Evolutionary conservation across 2,888 invertebrate genomes (phyloP), one percentile per base, ranked within the genome.

Genomic region (Pinctada fucata): DNA sequence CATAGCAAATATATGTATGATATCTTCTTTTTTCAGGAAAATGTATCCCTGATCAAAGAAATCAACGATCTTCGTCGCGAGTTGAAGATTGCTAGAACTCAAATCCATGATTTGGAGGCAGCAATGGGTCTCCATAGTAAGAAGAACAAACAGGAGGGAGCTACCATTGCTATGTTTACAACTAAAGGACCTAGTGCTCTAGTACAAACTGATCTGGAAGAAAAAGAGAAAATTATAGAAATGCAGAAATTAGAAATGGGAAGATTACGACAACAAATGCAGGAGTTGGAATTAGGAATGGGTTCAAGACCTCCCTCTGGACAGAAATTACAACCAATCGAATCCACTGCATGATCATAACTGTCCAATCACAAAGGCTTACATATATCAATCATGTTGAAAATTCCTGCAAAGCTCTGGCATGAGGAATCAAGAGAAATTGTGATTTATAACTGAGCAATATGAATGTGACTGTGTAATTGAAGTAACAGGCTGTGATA

Each of bases 21-120:
- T 31, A 31, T 31, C 31, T 80, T 80, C 78, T 72, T 93, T 72
- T 91, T 94, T 45, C 93, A 95, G 90, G 97, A 97, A 89, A 97
- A 97, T 91, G 95, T 96, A 58, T 93, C 94, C 0, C 93, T 97
- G 3, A 93, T 97, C 52, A 94, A 95, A 1, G 97, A 97, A 92
- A 95, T 97, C 47, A 97, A 97, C 89, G 94, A 94, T 78, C 91
- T 97, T 66, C 94, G 96, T 52, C 94, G 94, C 49, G 95, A 96
- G 90, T 92, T 96, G 80, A 95, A 95, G 90, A 92, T 94, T 0
- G 94, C 95, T 13, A 94, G 95, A 8, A 94, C 94, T n/a, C 94
- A 94, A 58, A 95, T 95, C 84, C 94, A 94, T 81, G 95, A 96
- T 90, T 94, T 96, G 94, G 96, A 96, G 90, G 95, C 95, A 50